Evolutionary conservation across 92 coral and sea anemone genomes (phyloP).

Genomic region (Pocillopora grandis): DNA sequence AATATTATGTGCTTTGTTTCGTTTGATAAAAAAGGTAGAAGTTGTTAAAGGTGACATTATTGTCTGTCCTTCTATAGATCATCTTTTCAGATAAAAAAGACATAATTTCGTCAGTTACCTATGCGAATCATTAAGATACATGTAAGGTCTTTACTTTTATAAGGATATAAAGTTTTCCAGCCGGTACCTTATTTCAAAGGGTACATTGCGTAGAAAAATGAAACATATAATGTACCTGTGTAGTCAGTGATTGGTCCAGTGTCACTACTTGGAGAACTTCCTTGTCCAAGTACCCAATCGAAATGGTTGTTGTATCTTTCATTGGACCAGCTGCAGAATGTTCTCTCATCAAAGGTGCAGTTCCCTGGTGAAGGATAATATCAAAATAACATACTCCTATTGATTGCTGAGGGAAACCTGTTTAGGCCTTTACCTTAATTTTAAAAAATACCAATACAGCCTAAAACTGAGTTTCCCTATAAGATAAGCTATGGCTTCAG

Average conservation of each 20-base stretch:
- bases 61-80: too few relatives aligned
- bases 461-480: too few relatives aligned
- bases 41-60: too few relatives aligned
- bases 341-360: constrained; percentile 10
- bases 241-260: constrained; percentile 28
- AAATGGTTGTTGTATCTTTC: constrained; percentile 16
- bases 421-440: too few relatives aligned
- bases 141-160: background rate
- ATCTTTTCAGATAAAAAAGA: background rate
- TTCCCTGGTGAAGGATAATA: background rate
- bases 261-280: background rate
- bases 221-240: background rate
- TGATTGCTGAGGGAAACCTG: too few relatives aligned
- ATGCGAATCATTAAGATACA: background rate
- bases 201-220: background rate
- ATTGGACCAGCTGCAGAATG: constrained; percentile 24
- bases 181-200: background rate
- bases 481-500: too few relatives aligned
- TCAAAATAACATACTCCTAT: background rate
- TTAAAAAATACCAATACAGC: too few relatives aligned
- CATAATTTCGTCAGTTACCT: background rate
- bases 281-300: constrained; percentile 8
- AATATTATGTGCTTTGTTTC: too few relatives aligned
- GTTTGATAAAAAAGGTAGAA: too few relatives aligned
- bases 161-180: background rate